Percentiles rank a stretch among this genome's conserved stretches.
Conservation (phyloP, 1,140 invertebrate species). For the Drepana arcuata region DNA sequence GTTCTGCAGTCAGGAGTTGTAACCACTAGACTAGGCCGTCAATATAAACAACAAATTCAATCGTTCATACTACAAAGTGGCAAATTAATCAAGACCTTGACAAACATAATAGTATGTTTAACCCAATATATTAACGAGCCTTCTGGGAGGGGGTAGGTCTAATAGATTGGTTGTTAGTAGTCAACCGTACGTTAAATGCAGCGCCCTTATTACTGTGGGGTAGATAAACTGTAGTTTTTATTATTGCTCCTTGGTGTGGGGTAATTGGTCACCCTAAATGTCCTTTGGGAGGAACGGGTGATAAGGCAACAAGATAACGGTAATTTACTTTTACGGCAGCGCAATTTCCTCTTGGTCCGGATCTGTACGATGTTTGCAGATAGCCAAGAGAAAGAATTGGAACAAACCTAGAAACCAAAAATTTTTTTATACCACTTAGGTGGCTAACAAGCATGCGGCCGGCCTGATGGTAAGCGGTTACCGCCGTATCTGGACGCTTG, state of each 20-base stretch:
- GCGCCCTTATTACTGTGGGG: conserved; percentile 57
- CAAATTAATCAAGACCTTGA: conserved; percentile 5
- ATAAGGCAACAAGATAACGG: no score
- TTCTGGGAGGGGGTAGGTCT: conserved; percentile 16
- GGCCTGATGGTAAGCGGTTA: no score
- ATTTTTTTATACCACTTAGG: no score
- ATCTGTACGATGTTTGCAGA: no score
- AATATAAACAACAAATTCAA: conserved; percentile 2
- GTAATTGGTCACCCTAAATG: conserved; percentile 42
- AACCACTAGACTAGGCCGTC: background rate
- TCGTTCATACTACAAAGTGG: conserved; percentile 1
- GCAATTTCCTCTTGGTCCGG: no score
- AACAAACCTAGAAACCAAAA: no score
- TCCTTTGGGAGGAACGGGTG: no score
- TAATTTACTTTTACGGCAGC: no score
- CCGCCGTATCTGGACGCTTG: no score
- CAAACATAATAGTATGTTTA: conserved; percentile 1
- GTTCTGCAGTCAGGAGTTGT: no score
- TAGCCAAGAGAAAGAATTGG: no score
- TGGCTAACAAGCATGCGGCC: no score
- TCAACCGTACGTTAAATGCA: background rate
- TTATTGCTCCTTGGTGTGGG: conserved; percentile 39
- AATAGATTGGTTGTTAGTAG: conserved; percentile 40
- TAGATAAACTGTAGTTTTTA: conserved; percentile 58
- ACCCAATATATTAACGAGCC: conserved; percentile 13